A percentile compares a stretch with the other conserved stretches of the same genome.
These are phyloP conservation scores for Bactericera cockerelli DNA, from an alignment of 1,140 invertebrate species.

Conservation along the genomic window DNA sequence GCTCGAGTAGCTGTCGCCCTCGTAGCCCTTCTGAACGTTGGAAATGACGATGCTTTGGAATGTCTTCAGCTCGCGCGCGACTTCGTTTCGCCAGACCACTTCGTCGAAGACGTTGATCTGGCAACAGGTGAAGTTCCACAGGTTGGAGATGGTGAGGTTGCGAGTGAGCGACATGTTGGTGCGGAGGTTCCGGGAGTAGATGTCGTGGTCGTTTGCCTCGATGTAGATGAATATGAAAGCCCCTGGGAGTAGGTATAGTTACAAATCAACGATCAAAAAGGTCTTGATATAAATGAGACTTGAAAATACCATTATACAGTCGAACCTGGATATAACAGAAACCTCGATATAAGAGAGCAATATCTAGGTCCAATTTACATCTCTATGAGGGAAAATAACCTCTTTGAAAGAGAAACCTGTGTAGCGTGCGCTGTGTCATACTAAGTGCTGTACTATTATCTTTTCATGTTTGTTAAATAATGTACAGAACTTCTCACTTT, in stretches of 20 bases:
- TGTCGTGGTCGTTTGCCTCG: constrained; percentile 31
- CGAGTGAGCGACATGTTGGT: background rate
- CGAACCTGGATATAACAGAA: too few relatives aligned
- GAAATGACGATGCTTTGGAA: constrained; percentile 38
- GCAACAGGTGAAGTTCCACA: constrained; percentile 45
- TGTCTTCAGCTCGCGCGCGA: constrained; percentile 34
- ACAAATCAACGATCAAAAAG: too few relatives aligned
- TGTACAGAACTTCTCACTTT: too few relatives aligned
- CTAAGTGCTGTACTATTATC: too few relatives aligned
- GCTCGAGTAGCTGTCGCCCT: constrained; percentile 43
- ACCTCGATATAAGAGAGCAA: too few relatives aligned
- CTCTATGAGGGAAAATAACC: too few relatives aligned
- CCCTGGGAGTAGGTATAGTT: background rate
- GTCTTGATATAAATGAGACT: too few relatives aligned
- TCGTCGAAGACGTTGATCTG: constrained; percentile 43
- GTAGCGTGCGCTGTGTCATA: too few relatives aligned
- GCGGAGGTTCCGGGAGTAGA: background rate
- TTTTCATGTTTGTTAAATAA: too few relatives aligned
- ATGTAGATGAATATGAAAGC: constrained; percentile 56
- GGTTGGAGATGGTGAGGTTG: constrained; percentile 34
- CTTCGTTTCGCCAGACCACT: constrained; percentile 39
- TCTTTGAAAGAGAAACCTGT: too few relatives aligned
- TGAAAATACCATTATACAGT: too few relatives aligned
- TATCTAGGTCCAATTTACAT: too few relatives aligned
- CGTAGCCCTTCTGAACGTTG: constrained; percentile 56